Base-by-base conservation (phyloP, 1,140 invertebrate species). In the Drosophila novamexicana region DNA sequence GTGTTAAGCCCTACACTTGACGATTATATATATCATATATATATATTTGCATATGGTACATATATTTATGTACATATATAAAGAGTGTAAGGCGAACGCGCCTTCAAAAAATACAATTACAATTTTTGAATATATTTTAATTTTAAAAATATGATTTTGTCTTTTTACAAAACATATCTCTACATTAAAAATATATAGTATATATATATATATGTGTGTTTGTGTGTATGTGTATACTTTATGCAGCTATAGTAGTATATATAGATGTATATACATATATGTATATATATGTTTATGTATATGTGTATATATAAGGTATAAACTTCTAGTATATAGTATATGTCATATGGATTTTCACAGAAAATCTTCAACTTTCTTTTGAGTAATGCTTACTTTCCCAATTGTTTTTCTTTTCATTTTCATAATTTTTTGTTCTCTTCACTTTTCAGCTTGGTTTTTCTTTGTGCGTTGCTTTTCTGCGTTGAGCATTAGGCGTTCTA, bases 261-360 rank as follows among this genome's bases (percentile, higher is more conserved):
- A 72, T 84, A 79, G 49, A 53, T 67, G 42, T 69, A 16, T 86
- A 72, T 84, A 79, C 54, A 53, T 67, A 49, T 69, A 16, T 86
- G 69, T 80, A 79, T 79, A 62, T 81, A 71, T 81, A 78, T 44
- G 53, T 45, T 4, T 29, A 29, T 29, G 22, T 29, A 29, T 29
- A 29, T 29, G 22, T 84, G 56, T 82, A 80, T 88, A 82, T 83
- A 65, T 74, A 80, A 90, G 73, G 85, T 89, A 84, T 88, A 89
- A 89, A 90, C 75, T 81, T 81, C 71, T 83, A 89, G 66, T 69
- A 80, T 89, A 85, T 88, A 89, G 57, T 50, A 50, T 58, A 72
- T 86, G 83, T 86, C 83, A 86, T 86, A 80, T 83, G 80, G 88
- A 90, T 90, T 90, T 90, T 90, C 88, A 90, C 88, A 90, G 88